Evolutionary conservation across 1,140 invertebrate genomes (phyloP), one percentile per base, ranked within the genome.

Genomic region (Glomeris maerens): DNA sequence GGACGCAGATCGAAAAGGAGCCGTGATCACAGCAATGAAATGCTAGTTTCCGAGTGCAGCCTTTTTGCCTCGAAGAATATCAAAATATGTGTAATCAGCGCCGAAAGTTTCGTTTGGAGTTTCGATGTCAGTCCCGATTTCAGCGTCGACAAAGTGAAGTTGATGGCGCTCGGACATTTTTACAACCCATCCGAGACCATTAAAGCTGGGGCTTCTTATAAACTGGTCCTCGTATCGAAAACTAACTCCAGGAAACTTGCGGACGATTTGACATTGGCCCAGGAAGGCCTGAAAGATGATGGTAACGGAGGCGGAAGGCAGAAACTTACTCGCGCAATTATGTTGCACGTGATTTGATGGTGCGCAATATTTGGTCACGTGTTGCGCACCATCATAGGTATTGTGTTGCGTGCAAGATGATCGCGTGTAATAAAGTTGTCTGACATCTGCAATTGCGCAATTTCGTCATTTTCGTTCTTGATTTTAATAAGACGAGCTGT

Each of bases 141-240:
- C 49, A 64, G 62, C n/a, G 60, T 69, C 23, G 66, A 69, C 45
- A 63, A 62, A 52, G 46, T 68, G 20, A 69, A 68, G 56, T 60
- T 67, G 17, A 61, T 60, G 50, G 62, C 64, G 4, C 53, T 70
- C 40, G 57, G 59, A 22, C 59, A 66, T 31, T 62, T 68, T 36
- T 54, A 53, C 29, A 55, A 62, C 49, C 60, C 61, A 17, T 52
- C 58, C 17, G 60, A 60, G 21, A 61, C 62, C 48, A 57, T 65
- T 45, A 70, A 69, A 53, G 59, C 57, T 21, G 65, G 62, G 13
- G 52, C 64, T 41, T 63, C 64, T 36, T 66, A 66, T 50, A 67
- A 66, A 60, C 57, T 70, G 26, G 49, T 70, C 10, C 49, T 60
- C 1, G 62, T 66, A 2, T 55, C 62, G 23, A 61, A 61, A 45